Percentiles rank a stretch among this genome's conserved stretches.
phyloP scores from a whole-genome alignment of 2,113 vertebrate genomes.

The Hucho hucho region DNA sequence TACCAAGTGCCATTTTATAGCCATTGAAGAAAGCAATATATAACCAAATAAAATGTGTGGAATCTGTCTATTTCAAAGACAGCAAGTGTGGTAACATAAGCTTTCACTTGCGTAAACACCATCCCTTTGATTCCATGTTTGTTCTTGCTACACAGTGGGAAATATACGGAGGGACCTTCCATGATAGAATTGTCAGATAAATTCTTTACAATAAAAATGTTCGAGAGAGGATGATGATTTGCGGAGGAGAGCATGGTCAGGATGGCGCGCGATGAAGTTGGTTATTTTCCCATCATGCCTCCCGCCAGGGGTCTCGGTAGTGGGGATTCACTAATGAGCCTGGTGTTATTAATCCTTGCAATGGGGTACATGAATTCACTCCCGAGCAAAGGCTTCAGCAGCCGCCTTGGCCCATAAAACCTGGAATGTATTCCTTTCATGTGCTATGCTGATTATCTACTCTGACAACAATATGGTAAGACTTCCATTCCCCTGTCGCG shows the following conservation, averaged over 20 bases:
- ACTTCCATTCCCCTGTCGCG: slow-evolving; percentile 77
- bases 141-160: slow-evolving; percentile 50
- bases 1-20: slow-evolving; percentile 11
- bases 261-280: slow-evolving; percentile 50
- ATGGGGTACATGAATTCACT: slow-evolving; percentile 70
- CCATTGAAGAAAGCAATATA: slow-evolving; percentile 66
- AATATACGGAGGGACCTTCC: slow-evolving; percentile 66
- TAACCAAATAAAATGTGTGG: slow-evolving; percentile 62
- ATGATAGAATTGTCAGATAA: slow-evolving; percentile 69
- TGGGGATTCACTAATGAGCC: slow-evolving; percentile 73
- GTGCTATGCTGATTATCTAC: slow-evolving; percentile 78
- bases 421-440: slow-evolving; percentile 78
- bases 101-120: slow-evolving; percentile 38
- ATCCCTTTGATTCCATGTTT: slow-evolving; percentile 58
- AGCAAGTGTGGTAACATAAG: slow-evolving; percentile 69
- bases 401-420: slow-evolving; percentile 66
- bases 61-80: slow-evolving; percentile 70
- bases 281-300: slow-evolving; percentile 69
- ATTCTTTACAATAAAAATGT: slow-evolving; percentile 74
- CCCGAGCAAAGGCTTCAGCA: slow-evolving; percentile 66
- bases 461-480: slow-evolving; percentile 79
- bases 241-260: slow-evolving; percentile 58
- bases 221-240: slow-evolving; percentile 65
- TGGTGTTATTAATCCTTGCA: slow-evolving; percentile 74
- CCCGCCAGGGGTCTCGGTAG: slow-evolving; percentile 63